Conservation (phyloP, 2,888 invertebrate genomes). For the Parnassius apollo region DNA sequence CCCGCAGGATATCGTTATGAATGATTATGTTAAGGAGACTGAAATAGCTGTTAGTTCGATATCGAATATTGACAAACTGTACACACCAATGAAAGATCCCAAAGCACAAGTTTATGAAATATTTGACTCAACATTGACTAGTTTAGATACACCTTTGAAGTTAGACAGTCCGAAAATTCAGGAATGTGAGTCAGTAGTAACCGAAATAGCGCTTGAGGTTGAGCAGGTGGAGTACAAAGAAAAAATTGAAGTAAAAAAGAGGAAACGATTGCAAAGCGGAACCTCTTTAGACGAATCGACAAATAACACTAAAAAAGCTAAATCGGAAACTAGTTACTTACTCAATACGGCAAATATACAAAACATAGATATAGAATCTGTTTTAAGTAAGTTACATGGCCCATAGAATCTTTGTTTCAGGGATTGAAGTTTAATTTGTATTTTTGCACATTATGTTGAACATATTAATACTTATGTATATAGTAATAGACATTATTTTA, state of each 20-base stretch:
- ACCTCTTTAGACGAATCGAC: conserved; percentile 49
- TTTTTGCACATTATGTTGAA: conserved; percentile 26
- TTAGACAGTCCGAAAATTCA: conserved; percentile 42
- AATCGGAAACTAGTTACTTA: conserved; percentile 57
- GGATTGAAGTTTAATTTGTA: background rate
- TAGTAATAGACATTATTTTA: conserved; percentile 1
- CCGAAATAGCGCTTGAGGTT: conserved; percentile 60
- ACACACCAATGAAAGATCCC: conserved; percentile 65
- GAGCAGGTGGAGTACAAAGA: conserved; percentile 35
- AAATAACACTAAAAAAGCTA: conserved; percentile 54
- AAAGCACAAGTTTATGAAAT: conserved; percentile 62
- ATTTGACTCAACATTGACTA: conserved; percentile 72
- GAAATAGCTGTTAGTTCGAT: conserved; percentile 64
- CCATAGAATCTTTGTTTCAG: conserved; percentile 42
- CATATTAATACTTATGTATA: conserved; percentile 23
- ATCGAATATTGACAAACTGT: conserved; percentile 53
- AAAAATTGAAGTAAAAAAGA: conserved; percentile 52
- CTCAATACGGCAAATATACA: conserved; percentile 63
- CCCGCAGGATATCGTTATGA: conserved; percentile 37
- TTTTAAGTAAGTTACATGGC: conserved; percentile 71
- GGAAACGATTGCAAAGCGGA: conserved; percentile 54
- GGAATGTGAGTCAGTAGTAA: conserved; percentile 44
- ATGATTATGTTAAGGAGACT: conserved; percentile 54
- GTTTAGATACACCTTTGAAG: conserved; percentile 72
- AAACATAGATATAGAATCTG: conserved; percentile 74